Conservation (phyloP, 1,140 invertebrate species). For the Drosophila jambulina region DNA sequence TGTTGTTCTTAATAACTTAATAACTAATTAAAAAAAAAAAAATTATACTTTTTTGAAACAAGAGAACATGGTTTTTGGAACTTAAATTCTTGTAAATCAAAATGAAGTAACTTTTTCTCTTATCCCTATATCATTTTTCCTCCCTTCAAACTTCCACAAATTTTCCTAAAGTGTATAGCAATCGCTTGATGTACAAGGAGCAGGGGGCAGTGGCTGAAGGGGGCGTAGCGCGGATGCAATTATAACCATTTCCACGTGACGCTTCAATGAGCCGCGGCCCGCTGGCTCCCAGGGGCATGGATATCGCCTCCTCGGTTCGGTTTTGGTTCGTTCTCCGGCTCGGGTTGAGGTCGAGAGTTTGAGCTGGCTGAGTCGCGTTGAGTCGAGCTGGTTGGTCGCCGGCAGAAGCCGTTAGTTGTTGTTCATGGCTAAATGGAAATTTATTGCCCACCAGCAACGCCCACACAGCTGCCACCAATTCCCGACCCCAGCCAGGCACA, state of each 20-base stretch:
- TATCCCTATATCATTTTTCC: neutral
- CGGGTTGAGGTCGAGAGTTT: constrained; percentile 21
- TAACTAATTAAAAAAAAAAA: too few relatives aligned
- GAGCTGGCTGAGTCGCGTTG: constrained; percentile 24
- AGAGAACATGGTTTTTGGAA: neutral
- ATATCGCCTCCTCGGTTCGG: constrained; percentile 26
- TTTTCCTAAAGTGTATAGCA: constrained; percentile 3
- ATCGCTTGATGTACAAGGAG: neutral
- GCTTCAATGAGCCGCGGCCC: constrained; percentile 69
- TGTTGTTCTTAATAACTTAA: too few relatives aligned
- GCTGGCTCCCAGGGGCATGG: constrained; percentile 12
- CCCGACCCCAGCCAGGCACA: constrained; percentile 15
- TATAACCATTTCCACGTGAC: constrained; percentile 82
- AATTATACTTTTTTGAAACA: neutral
- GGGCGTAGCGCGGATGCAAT: constrained; percentile 73
- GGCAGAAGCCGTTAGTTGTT: constrained; percentile 57
- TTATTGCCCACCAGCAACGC: constrained; percentile 78
- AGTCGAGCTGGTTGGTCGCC: constrained; percentile 36
- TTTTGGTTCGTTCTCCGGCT: constrained; percentile 4
- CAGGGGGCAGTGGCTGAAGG: neutral
- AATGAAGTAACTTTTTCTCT: too few relatives aligned
- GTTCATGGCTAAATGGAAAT: constrained; percentile 78
- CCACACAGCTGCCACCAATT: constrained; percentile 56
- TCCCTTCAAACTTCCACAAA: too few relatives aligned
- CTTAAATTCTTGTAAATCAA: too few relatives aligned